Evolutionary conservation across 2,113 vertebrate species (phyloP).

Genomic region (Trematocara unimaculatum): DNA sequence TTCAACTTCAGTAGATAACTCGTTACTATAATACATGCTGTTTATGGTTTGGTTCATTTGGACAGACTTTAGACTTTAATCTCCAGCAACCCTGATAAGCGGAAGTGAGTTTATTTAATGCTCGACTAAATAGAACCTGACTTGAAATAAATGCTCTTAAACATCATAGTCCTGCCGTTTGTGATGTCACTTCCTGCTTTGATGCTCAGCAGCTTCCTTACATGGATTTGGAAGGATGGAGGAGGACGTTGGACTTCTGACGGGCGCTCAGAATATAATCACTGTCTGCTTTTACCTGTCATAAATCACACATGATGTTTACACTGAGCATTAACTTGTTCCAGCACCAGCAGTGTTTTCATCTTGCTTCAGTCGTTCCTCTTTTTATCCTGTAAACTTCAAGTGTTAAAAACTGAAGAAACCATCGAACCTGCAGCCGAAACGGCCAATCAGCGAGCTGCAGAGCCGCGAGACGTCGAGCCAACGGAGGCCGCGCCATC

Average conservation of each 20-base stretch:
- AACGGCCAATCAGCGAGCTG: background rate
- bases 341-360: fast-evolving
- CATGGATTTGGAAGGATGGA: background rate
- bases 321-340: background rate
- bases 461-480: background rate
- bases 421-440: background rate
- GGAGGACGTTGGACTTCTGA: background rate
- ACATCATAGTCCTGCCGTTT: background rate
- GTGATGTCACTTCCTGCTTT: background rate
- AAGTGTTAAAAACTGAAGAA: background rate
- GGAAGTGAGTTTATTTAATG: fast-evolving
- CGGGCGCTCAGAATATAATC: background rate
- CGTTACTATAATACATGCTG: background rate
- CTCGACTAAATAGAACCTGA: background rate
- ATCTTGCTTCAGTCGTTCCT: background rate
- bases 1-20: background rate
- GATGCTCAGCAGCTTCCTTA: background rate
- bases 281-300: background rate
- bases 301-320: background rate
- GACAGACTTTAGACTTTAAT: background rate
- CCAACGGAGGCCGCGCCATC: background rate
- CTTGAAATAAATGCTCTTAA: background rate
- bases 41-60: background rate
- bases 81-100: background rate
- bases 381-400: background rate